Evolutionary conservation across 2,797 vertebrate genomes (phyloP), one percentile per base, ranked within the genome.

Genomic region (Mormyrus proboscirostris): DNA sequence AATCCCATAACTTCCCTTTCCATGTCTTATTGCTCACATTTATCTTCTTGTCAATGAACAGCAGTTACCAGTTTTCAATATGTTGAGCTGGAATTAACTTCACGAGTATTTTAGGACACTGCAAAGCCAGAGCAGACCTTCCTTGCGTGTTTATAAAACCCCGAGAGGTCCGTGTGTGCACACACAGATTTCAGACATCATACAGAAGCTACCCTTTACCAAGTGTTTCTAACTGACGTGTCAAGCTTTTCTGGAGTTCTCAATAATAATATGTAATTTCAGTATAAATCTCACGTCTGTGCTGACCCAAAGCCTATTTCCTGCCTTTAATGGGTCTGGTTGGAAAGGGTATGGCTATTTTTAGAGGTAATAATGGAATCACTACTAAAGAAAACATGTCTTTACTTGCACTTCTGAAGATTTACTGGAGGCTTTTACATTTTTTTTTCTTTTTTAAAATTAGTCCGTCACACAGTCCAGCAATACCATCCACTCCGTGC

Each of bases 391-490:
- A 88, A 88, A 53, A 69, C n/a, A 88, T 25, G 25, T 69, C 38
- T 85, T 85, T 14, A 85, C 38, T 22, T 10, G 8, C 29, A 85
- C 55, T 84, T 65, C 44, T 85, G 57, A 85, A 85, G 50, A 89
- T 85, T 84, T 84, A 85, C 82, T 16, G 19, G 55, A 84, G 57
- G 53, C 76, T 84, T 51, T n/a, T 19, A 53, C 19, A 2, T 9
- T 5, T 57, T 14, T 51, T 57, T 57, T n/a, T 5, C 55, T n/a
- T 57, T 57, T n/a, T 88, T 84, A 89, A 89, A 84, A 10, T 50
- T 33, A 33, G 76, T 62, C 76, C 65, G 53, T 85, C 90, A 90
- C 91, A 92, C 84, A 73, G 86, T 89, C 92, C 91, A 88, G 89
- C 89, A 90, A 90, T 50, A 73, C 57, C 89, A 90, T 47, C 84